Evolutionary conservation across 1,140 invertebrate genomes (phyloP), one percentile per base, ranked within the genome.

Genomic region (Lepidurus packardi): DNA sequence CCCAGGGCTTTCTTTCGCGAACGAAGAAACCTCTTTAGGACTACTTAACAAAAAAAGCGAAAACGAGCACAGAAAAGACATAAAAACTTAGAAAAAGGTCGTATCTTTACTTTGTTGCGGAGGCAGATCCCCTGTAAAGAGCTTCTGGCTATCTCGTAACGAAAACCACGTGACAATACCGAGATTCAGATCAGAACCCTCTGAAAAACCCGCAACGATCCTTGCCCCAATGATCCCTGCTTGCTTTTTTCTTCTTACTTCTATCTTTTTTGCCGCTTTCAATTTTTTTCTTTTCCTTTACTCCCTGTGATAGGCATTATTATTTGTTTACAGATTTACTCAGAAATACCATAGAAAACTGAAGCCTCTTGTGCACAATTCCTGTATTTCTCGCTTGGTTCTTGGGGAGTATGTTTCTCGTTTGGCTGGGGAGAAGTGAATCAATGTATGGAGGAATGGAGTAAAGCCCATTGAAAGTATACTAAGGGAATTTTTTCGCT

Each of bases 161-260:
- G 13, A 34, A 65, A 65, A 65, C 53, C 53, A 9, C 53, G 45
- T 47, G 45, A 11, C 45, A 47, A 16, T n/a, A 65, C 16, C 6
- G 6, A 9, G 53, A 21, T 65, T n/a, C 7, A 4, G 21, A 13
- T 65, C 21, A 65, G 16, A 65, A 65, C 53, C 53, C 6, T n/a
- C 3, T 65, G 0, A 21, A 21, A 65, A 21, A 6, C 16, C 53
- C 53, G 13, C 53, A 21, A 65, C 53, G 53, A 16, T 65, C 53
- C 13, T 34, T 3, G 53, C 53, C 13, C 53, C 53, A 65, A 4
- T 65, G 53, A 65, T 65, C 53, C 13, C 13, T 21, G 16, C 21
- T 65, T 65, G 34, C 24, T 73, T 73, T 73, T 73, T 73, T 73
- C 65, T 73, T 4, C 2, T 73, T 73, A 73, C 24, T 73, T 73